Base-by-base conservation (phyloP, 1,140 invertebrate genomes). In the Akabosia matsudoensis region DNA sequence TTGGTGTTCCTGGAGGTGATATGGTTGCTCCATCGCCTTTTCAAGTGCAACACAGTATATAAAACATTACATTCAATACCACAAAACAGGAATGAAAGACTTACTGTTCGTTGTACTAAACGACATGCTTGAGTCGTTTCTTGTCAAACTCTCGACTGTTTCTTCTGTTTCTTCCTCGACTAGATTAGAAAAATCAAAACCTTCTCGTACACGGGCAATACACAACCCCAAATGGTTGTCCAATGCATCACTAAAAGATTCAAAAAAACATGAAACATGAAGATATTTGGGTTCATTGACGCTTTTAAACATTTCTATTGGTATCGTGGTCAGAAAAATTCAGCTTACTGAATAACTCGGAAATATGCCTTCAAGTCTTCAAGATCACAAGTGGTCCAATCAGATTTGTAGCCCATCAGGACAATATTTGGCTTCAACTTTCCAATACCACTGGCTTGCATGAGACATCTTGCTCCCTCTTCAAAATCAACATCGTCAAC, bases 401-500 rank as follows among this genome's bases (percentile, higher is more conserved):
- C 84, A 18, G 82, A 81, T 81, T 90, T 90, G 82, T 85, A 90
- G 10, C 89, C 89, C 76, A 90, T 78, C 34, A 90, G 77, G 3
- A 90, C 73, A 30, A 88, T 87, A 79, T 90, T 90, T 0, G 89
- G 88, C 31, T 84, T 91, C 0, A 91, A 82, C 84, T 90, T 90
- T 0, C 89, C 89, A 0, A 90, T 79, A 16, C 89, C 89, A 67
- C 85, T 81, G 7, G 80, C 80, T 77, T 83, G 81, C 79, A 88
- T 84, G 0, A 89, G 76, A 61, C 84, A 80, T 0, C 81, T 70
- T 24, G 81, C 78, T 72, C 70, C 70, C 22, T 90, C 88, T 84
- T 92, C 90, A 82, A 96, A 93, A 76, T 85, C 88, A 18, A 89
- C 87, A 31, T 92, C 92, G 83, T 95, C 94, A 0, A 96, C 89